phyloP scores from a whole-genome alignment of 2,888 invertebrate species.

The Drosophila mulleri region DNA sequence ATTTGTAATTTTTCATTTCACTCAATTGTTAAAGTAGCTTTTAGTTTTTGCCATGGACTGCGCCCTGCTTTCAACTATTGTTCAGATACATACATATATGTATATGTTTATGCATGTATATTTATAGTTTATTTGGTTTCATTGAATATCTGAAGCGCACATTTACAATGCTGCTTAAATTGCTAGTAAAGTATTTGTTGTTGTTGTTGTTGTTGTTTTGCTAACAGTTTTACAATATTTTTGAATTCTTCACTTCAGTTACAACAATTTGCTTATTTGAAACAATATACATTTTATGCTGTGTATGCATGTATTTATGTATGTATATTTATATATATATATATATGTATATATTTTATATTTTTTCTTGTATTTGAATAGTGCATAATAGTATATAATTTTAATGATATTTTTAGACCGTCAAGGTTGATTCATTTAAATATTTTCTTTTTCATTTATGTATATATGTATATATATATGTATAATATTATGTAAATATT shows the following conservation, averaged over 20 bases:
- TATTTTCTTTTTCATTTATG: conserved; percentile 42
- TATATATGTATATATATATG: conserved; percentile 29
- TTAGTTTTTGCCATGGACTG: conserved; percentile 64
- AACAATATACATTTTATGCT: conserved; percentile 41
- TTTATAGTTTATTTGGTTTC: conserved; percentile 39
- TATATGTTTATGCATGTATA: conserved; percentile 4
- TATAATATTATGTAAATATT: conserved; percentile 53
- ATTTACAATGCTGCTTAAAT: conserved; percentile 79
- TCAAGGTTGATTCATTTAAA: conserved; percentile 67
- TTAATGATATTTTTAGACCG: conserved; percentile 81
- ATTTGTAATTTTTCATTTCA: conserved; percentile 56
- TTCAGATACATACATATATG: conserved; percentile 7
- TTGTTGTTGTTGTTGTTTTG: conserved; percentile 18
- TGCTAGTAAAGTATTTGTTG: conserved; percentile 63
- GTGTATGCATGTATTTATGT: conserved; percentile 24
- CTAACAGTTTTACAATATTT: conserved; percentile 15
- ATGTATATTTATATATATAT: conserved; percentile 16
- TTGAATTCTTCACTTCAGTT: conserved; percentile 13
- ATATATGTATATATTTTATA: conserved; percentile 12
- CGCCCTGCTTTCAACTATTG: conserved; percentile 59
- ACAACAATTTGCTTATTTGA: conserved; percentile 45
- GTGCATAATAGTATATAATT: conserved; percentile 67
- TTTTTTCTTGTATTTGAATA: conserved; percentile 44
- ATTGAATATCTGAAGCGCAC: conserved; percentile 71
- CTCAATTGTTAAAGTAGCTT: conserved; percentile 59